Conservation (phyloP, 2,113 vertebrate genomes). For the Xenus cinereus region DNA sequence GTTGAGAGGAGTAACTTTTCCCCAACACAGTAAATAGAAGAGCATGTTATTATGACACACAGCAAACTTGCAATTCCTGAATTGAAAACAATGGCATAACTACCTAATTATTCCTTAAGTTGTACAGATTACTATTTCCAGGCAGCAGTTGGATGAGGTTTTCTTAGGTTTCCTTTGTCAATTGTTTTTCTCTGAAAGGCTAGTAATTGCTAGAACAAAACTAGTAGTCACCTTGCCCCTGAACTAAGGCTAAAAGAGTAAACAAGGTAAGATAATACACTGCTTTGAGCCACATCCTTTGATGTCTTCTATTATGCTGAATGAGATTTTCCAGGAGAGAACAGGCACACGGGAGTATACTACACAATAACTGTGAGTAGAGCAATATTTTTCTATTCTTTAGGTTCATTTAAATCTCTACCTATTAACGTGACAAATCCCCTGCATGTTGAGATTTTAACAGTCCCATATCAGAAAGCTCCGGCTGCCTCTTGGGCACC, state of each 20-base stretch:
- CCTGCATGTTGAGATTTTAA: background rate
- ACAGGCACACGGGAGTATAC: background rate
- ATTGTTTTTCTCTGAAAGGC: background rate
- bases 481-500: background rate
- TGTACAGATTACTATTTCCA: background rate
- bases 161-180: background rate
- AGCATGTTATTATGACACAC: background rate
- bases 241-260: background rate
- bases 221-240: background rate
- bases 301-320: background rate
- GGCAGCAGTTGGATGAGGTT: background rate
- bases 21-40: background rate
- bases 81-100: background rate
- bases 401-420: background rate
- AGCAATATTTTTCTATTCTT: background rate
- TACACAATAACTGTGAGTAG: background rate
- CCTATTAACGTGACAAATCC: background rate
- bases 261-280: background rate
- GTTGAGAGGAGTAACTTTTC: background rate
- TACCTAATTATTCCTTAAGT: background rate
- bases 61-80: background rate
- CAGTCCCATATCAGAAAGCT: background rate
- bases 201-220: background rate
- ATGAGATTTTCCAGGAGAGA: background rate
- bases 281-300: background rate